Base-by-base conservation (phyloP, 2,888 invertebrate genomes). In the Aricia artaxerxes region DNA sequence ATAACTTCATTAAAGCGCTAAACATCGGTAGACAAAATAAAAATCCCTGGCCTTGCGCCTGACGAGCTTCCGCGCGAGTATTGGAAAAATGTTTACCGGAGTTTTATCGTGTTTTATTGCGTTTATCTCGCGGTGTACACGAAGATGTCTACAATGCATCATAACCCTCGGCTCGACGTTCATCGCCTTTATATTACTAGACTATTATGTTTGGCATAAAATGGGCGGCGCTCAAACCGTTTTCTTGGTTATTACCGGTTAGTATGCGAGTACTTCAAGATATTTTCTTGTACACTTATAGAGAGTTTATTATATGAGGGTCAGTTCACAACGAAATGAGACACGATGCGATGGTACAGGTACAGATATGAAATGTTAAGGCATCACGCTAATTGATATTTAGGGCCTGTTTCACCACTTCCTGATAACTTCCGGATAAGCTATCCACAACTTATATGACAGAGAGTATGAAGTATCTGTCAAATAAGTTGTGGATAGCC, bases 31-130 rank as follows among this genome's bases (percentile, higher is more conserved):
- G 61, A 79, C 77, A 77, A 77, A 81, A 81, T 81, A 80, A 81
- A 49, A 78, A 79, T 80, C 79, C 49, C 49, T 24, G 44, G 49
- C 78, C 80, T 79, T 44, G 79, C 78, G 40, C 53, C 79, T 81
- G 84, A 83, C 77, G 82, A 84, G 84, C 85, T 86, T 86, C 85
- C 87, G 85, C 84, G 83, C 86, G 86, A 89, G 87, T 91, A 91
- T 91, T 88, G 89, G 90, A 90, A 90, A 91, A 90, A 90, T 90
- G 85, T 88, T 91, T 88, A 87, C 88, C 84, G 81, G 83, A 82
- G 83, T 84, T 88, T 87, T 87, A 89, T 88, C 88, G 83, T 83
- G 87, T 88, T 88, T 81, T 82, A 81, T 81, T 80, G 79, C 73
- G 77, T 77, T 78, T 80, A 81, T 82, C 81, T 77, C 57, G 73